Evolutionary conservation across 2,797 vertebrate species (phyloP), one percentile per base, ranked within the genome.

Genomic region (Myoxocephalus aenaeus): DNA sequence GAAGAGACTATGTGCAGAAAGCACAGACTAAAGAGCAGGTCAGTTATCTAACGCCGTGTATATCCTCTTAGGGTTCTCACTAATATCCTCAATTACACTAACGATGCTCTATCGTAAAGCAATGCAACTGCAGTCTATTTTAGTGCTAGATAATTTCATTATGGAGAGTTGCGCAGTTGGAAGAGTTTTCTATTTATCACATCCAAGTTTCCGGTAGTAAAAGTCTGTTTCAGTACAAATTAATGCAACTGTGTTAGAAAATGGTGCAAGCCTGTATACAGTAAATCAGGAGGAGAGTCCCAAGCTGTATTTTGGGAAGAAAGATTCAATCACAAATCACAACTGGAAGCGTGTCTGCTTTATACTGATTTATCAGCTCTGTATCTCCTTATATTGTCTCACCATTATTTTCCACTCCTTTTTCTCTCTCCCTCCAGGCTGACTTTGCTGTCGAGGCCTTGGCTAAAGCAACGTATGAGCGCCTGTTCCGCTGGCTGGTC

Each of bases 1-100:
- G 98, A 85, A 89, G 98, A 86, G 98, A 99, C 92, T 99, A 99
- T 0, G 98, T 99, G 13, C 98, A 99, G 93, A 99, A 99, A 94
- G 98, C 98, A 5, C 98, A 99, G 93, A 99, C 98, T 85, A 99
- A 99, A 93, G 98, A 99, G 48, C 98, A 99, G 92, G 98, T 99
- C 81, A 91, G 96, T 69, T 11, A 17, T 4, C 11, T 34, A 18
- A 58, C 44, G 61, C 8, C 3, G 7, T 27, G 22, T 12, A 4
- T 54, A 11, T 22, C 11, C 20, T 50, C 22, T 48, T 57, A 51
- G 64, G 15, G 27, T 58, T 1, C 7, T 3, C 7, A 40, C 46
- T 58, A 9, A 65, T 10, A 42, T 51, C 42, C 4, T 63, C 6
- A 20, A 17, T 32, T 20, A 63, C 36, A 54, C 4, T 51, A 20